phyloP scores from a whole-genome alignment of 2,113 vertebrate genomes.

The Gymnorhina tibicen region DNA sequence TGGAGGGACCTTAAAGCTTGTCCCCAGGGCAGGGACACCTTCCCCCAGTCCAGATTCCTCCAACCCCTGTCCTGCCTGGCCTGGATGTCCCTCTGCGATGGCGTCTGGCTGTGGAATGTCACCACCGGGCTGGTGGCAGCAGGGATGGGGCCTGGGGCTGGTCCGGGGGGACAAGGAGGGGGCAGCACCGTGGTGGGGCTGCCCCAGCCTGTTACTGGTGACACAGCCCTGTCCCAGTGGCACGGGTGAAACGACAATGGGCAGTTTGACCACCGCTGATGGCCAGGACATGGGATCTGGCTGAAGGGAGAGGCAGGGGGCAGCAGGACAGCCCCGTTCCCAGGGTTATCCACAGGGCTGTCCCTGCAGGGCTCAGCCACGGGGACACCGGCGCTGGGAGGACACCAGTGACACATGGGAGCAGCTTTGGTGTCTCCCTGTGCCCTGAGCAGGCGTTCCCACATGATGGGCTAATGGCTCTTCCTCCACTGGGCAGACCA shows the following conservation, averaged over 20 bases:
- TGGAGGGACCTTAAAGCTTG: neutral
- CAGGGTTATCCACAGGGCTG: neutral
- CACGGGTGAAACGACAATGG: accelerated
- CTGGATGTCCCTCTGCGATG: accelerated
- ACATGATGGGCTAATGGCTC: neutral
- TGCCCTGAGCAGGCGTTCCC: neutral
- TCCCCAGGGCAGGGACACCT: neutral
- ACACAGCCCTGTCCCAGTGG: neutral
- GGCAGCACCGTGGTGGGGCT: neutral
- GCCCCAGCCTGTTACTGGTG: neutral
- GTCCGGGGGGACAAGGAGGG: neutral
- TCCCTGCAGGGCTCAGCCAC: neutral
- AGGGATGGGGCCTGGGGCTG: neutral
- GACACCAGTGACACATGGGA: neutral
- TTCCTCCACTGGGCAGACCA: neutral
- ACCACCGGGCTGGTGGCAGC: neutral
- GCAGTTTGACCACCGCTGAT: neutral
- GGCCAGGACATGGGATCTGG: neutral
- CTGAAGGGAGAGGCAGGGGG: neutral
- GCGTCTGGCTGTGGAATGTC: neutral
- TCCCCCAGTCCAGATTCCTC: neutral
- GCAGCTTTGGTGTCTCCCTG: neutral
- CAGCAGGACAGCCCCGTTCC: neutral
- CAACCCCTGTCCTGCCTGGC: neutral
- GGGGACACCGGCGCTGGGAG: accelerated